Base-by-base conservation (phyloP, 2,113 vertebrate genomes). In the Petromus typicus region DNA sequence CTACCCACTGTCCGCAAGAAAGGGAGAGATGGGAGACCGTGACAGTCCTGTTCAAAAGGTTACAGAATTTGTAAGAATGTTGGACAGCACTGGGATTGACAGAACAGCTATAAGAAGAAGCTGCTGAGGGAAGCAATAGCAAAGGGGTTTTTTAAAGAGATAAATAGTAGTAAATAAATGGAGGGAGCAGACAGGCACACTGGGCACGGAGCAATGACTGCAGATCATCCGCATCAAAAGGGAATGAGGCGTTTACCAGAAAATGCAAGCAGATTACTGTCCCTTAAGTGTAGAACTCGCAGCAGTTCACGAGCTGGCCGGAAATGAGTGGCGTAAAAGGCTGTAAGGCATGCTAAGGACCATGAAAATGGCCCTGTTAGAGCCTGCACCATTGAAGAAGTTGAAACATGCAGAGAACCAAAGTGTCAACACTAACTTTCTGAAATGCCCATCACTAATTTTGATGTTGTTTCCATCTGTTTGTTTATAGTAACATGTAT, bases 321-420 rank as follows among this genome's bases (percentile, higher is more conserved):
- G 56, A 7, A 48, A 43, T 32, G 18, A 5, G 22, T 82, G 40
- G 32, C 3, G 7, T 25, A 18, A 69, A 57, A 23, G 12, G 22
- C 17, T 7, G 0, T 40, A 12, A 2, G 0, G 25, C n/a, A 1
- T 22, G 5, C 32, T 22, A 12, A 51, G 18, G 16, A 80, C 23
- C 45, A 73, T 40, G n/a, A 27, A 32, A 20, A 16, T 27, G 10
- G 5, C n/a, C 40, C 78, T 85, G 12, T 76, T 37, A 48, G 32
- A 59, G 17, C 25, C 0, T 51, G 22, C 63, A 71, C 32, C 63
- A 78, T 20, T 37, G 7, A 85, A 79, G 69, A n/a, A 73, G 10
- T 34, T 69, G 30, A 43, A 63, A 27, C 80, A 61, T 40, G 0
- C 56, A 20, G 51, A 75, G 66, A 90, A 40, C 69, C 78, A 66